Percentiles rank a stretch among this genome's conserved stretches.
phyloP scores from a whole-genome alignment of 2,888 invertebrate species.

The Agrochola macilenta region DNA sequence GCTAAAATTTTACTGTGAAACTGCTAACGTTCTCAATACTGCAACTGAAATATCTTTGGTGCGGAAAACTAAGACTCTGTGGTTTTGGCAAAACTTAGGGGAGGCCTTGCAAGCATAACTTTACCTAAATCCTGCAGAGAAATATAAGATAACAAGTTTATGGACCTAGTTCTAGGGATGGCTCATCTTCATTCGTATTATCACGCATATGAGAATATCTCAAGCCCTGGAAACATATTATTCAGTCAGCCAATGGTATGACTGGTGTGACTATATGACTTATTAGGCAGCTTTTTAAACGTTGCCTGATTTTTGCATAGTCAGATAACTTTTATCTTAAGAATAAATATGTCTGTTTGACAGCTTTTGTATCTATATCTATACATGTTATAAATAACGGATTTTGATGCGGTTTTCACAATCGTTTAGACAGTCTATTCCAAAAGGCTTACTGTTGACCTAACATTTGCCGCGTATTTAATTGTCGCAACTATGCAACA shows the following conservation, averaged over 20 bases:
- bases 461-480: no score
- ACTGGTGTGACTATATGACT: no score
- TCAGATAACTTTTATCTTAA: no score
- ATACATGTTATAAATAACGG: no score
- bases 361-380: neutral
- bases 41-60: neutral
- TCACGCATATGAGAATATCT: neutral
- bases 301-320: no score
- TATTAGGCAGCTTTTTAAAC: no score
- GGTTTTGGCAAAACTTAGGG: neutral
- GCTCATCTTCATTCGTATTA: neutral
- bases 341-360: neutral
- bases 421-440: no score
- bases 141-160: neutral
- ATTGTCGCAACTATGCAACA: no score
- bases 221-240: neutral
- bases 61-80: neutral
- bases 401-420: no score
- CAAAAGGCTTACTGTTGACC: no score
- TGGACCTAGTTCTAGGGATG: neutral
- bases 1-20: neutral
- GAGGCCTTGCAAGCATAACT: neutral
- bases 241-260: no score
- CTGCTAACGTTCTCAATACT: neutral
- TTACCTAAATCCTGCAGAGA: neutral